Evolutionary conservation across 2,113 vertebrate species (phyloP).

Genomic region (Psammodynastes pulverulentus): DNA sequence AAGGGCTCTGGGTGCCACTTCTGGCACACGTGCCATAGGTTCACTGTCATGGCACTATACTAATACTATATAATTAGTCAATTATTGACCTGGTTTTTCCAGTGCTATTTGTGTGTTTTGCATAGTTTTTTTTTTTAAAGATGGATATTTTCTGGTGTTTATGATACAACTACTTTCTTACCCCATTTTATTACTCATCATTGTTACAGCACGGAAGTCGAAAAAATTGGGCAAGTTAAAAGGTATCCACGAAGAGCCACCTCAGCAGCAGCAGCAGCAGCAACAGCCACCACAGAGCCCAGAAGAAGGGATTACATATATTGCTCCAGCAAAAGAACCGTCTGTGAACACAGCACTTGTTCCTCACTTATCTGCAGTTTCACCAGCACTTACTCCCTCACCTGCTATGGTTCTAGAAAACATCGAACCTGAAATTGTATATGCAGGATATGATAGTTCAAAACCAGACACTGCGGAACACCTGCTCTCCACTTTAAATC

Average conservation of each 20-base stretch:
- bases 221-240: conserved; percentile 97
- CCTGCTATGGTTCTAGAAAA: conserved; percentile 89
- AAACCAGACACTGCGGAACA: conserved; percentile 91
- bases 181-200: neutral
- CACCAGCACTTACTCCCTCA: conserved; percentile 86
- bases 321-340: conserved; percentile 85
- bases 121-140: too few relatives aligned
- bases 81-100: neutral
- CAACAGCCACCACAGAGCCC: conserved; percentile 77
- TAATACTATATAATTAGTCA: neutral
- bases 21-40: too few relatives aligned
- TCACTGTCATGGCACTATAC: too few relatives aligned
- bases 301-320: conserved; percentile 83
- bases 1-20: too few relatives aligned
- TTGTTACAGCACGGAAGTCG: conserved; percentile 87
- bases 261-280: conserved; percentile 62
- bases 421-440: conserved; percentile 94
- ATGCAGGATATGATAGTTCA: conserved; percentile 88
- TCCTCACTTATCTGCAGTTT: conserved; percentile 79
- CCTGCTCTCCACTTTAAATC: conserved; percentile 95
- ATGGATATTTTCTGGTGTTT: neutral
- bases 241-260: conserved; percentile 85
- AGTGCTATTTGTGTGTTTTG: neutral
- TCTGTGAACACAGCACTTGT: conserved; percentile 83
- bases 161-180: neutral